Percentiles rank a stretch among this genome's conserved stretches.
phyloP scores from a whole-genome alignment of 2,888 invertebrate genomes.

The Margaritifera margaritifera region DNA sequence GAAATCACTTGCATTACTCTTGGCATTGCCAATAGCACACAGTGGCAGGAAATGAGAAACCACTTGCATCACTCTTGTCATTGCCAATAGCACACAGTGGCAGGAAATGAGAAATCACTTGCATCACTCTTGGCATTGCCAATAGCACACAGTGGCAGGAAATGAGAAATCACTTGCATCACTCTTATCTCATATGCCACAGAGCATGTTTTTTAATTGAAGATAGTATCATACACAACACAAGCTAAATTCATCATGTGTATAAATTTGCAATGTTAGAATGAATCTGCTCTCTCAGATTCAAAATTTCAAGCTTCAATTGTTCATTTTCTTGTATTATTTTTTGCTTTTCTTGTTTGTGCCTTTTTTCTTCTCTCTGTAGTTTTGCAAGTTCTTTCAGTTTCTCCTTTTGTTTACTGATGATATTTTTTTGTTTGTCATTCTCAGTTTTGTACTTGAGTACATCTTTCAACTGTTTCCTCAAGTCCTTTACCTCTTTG shows the following conservation, averaged over 20 bases:
- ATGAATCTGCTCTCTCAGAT: conserved; percentile 27
- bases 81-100: too few species aligned
- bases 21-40: too few species aligned
- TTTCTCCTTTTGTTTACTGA: conserved; percentile 47
- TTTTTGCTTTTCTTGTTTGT: conserved; percentile 35
- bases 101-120: too few species aligned
- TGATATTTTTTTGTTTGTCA: conserved; percentile 40
- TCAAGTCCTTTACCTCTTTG: conserved; percentile 33
- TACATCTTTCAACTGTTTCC: conserved; percentile 27
- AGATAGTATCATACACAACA: too few species aligned
- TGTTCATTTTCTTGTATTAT: conserved; percentile 31
- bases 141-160: too few species aligned
- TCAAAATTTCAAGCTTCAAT: conserved; percentile 28
- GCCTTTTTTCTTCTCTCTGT: conserved; percentile 38
- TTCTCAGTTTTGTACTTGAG: conserved; percentile 43
- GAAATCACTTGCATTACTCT: too few species aligned
- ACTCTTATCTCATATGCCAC: too few species aligned
- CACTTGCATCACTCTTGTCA: too few species aligned
- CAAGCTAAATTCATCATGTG: conserved; percentile 1
- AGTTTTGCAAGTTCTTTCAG: conserved; percentile 49
- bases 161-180: too few species aligned
- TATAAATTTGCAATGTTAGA: conserved; percentile 25
- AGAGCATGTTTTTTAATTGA: too few species aligned
- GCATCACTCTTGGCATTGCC: too few species aligned
- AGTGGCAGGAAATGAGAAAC: too few species aligned